Evolutionary conservation across 2,113 vertebrate genomes (phyloP).

Genomic region (Lota lota): DNA sequence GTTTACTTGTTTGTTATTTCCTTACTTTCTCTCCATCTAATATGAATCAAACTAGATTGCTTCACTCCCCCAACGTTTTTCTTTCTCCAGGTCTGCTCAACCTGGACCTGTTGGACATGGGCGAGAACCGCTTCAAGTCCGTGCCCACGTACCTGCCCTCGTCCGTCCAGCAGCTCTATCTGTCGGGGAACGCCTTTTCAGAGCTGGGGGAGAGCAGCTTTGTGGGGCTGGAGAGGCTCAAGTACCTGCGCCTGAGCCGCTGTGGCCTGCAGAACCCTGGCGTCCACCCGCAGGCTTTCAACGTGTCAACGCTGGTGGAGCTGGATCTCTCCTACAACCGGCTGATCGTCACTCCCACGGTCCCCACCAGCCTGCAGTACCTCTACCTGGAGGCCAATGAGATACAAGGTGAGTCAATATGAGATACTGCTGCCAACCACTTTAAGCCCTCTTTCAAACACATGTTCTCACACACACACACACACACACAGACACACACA

Average conservation of each 20-base stretch:
- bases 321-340: conserved; percentile 77
- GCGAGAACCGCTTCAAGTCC: conserved; percentile 61
- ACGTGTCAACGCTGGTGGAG: conserved; percentile 71
- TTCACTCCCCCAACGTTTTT: background rate
- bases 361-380: conserved; percentile 69
- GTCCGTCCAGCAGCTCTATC: conserved; percentile 72
- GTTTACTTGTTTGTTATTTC: background rate
- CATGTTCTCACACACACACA: background rate
- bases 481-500: background rate
- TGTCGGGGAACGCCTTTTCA: conserved; percentile 67
- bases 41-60: background rate
- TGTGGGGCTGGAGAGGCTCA: conserved; percentile 47
- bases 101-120: conserved; percentile 69
- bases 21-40: background rate
- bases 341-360: conserved; percentile 60
- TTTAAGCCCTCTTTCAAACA: background rate
- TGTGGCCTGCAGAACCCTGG: conserved; percentile 56
- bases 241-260: conserved; percentile 65
- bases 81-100: conserved; percentile 52
- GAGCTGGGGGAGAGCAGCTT: conserved; percentile 58
- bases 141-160: conserved; percentile 66
- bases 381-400: conserved; percentile 76
- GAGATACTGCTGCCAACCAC: background rate
- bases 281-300: conserved; percentile 56
- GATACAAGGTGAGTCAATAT: conserved; percentile 63